Evolutionary conservation across 2,797 vertebrate genomes (phyloP), one percentile per base, ranked within the genome.

Genomic region (Epinephelus malabaricus): DNA sequence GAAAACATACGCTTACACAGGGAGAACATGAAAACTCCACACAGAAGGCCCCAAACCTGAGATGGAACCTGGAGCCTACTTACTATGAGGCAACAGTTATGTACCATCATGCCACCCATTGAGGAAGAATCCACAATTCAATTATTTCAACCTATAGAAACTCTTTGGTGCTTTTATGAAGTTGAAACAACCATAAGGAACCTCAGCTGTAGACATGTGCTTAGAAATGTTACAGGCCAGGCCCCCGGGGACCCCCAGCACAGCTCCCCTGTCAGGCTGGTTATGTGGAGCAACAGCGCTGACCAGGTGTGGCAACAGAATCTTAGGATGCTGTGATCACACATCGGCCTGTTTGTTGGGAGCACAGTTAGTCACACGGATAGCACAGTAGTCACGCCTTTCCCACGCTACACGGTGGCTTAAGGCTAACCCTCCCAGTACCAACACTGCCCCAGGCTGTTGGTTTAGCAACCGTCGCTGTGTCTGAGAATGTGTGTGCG

Each of bases 401-500:
- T 92, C 90, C 88, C 92, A 92, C 78, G n/a, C 58, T 69, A 27
- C 74, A 50, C 75, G 3, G 27, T 10, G 73, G 89, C 78, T 91
- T 85, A 84, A 2, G 17, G 65, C 83, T 85, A 81, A 87, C 78
- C 59, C 84, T 72, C 55, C 45, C 85, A 78, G 74, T 85, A 91
- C 77, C 76, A 88, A 92, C 90, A 84, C 40, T 14, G 53, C 86
- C 51, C 2, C 5, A 43, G 77, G 79, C 77, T 90, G 92, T 93
- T 92, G 88, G 88, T 92, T 91, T 94, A 93, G 86, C 79, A 88
- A 93, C 92, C 83, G 78, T 75, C 87, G 7, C 74, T 70, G n/a
- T 76, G 92, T 94, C 91, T 93, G 92, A 91, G 86, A 95, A 89
- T 93, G 89, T 78, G 82, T 58, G 62, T 66, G 45, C 34, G 23